Base-by-base conservation (phyloP, 2,888 invertebrate species). In the Drosophila infuscata region DNA sequence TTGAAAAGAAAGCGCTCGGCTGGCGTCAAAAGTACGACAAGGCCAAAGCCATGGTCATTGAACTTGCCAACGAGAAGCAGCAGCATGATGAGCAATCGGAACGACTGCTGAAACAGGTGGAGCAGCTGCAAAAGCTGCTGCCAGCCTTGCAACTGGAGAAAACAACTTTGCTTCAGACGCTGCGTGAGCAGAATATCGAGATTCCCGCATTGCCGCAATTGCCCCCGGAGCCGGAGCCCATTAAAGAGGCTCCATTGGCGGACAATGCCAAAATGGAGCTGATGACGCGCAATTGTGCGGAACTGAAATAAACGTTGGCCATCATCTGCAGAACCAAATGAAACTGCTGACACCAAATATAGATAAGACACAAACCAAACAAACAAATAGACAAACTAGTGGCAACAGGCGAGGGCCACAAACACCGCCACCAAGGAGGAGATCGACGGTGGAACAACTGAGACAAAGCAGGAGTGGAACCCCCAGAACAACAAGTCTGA, bases 1-100 rank as follows among this genome's bases (percentile, higher is more conserved):
- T 98, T 61, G 98, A 99, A 93, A 97, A 97, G 86, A 98, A 99
- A 92, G 95, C 97, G 0, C 93, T 95, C 2, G 95, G 95, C 35
- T 98, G 98, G 97, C 97, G 97, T 92, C 94, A 95, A 54, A 95
- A 97, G 48, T 98, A 97, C 95, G 97, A 98, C 92, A 96, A 95
- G 29, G 96, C 96, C 52, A 97, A 97, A 91, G 95, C 95, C 54
- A 95, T 96, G 0, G 93, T 98, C 6, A 92, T 97, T 52, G 96
- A 97, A 88, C 95, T 98, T 94, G 96, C 96, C 25, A 95, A 96
- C 0, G 96, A 97, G 92, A 95, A 97, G 88, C 95, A 96, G 83
- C 94, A 95, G 48, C 94, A 95, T 57, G 96, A 97, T 83, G 94
- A 95, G 71, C 95, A 96, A 59, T 94, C 95, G 9, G 93, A 94